Conservation (phyloP, 2,797 vertebrate species). For the Pogoniulus pusillus region DNA sequence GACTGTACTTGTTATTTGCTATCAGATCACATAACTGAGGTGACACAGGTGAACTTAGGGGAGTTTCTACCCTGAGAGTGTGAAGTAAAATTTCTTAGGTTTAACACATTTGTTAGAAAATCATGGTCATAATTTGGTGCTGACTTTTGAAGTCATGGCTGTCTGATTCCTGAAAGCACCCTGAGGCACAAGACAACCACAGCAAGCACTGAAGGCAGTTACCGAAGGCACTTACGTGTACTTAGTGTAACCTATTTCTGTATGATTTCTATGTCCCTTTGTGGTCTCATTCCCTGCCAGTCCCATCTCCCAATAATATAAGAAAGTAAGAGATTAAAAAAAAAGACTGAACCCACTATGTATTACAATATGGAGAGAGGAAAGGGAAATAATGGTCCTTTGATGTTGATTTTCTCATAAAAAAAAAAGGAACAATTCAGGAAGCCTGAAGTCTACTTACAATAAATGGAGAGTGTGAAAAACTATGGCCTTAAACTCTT, state of each 20-base stretch:
- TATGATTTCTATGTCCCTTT: not conserved
- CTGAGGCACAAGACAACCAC: not conserved
- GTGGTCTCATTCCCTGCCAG: too few relatives aligned
- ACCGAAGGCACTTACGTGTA: not conserved
- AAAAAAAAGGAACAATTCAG: not conserved
- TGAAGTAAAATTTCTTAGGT: not conserved
- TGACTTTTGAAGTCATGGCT: not conserved
- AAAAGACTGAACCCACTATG: not conserved
- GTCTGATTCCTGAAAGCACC: not conserved
- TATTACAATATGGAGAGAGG: not conserved
- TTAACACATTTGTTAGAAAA: not conserved
- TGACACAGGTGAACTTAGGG: not conserved
- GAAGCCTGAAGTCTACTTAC: not conserved
- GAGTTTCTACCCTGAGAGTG: not conserved
- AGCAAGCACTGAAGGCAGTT: not conserved
- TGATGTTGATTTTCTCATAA: not conserved
- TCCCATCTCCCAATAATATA: fast-evolving
- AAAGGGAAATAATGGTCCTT: not conserved
- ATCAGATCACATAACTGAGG: not conserved
- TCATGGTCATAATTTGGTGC: not conserved
- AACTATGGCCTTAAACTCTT: not conserved
- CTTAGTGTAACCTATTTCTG: not conserved
- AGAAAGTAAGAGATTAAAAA: not conserved
- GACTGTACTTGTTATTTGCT: not conserved
- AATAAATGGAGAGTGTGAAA: not conserved